Evolutionary conservation across 2,113 vertebrate genomes (phyloP).

Genomic region (Myiopsitta monachus): DNA sequence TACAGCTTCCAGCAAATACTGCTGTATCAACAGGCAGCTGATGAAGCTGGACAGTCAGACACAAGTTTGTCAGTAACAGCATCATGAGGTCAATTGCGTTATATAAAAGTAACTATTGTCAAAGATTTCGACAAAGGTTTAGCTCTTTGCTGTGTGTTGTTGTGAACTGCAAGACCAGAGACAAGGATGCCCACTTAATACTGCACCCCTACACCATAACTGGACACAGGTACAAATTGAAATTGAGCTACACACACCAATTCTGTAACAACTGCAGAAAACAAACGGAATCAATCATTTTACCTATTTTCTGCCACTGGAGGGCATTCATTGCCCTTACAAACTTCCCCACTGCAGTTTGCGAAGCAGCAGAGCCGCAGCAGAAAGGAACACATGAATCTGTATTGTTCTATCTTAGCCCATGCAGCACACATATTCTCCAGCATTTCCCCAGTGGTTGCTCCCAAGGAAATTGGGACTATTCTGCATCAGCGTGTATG

Average conservation of each 20-base stretch:
- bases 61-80: neutral
- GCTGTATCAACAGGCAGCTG: neutral
- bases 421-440: fast-evolving
- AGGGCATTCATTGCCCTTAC: constrained; percentile 18
- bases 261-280: fast-evolving
- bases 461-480: neutral
- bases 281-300: fast-evolving
- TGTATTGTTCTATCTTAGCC: neutral
- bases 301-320: constrained; percentile 7
- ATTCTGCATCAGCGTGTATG: neutral
- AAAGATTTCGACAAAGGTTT: fast-evolving
- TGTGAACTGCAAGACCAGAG: neutral
- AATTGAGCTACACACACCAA: neutral
- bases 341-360: neutral
- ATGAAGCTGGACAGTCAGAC: fast-evolving
- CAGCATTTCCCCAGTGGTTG: fast-evolving
- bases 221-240: fast-evolving
- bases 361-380: neutral
- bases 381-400: neutral
- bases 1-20: neutral
- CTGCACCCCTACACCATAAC: fast-evolving
- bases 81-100: neutral
- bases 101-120: neutral
- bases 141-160: neutral
- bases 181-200: too few relatives aligned